These are phyloP conservation scores for Rhopalosiphum maidis DNA, from an alignment of 1,140 invertebrate genomes.

Conservation along the genomic window DNA sequence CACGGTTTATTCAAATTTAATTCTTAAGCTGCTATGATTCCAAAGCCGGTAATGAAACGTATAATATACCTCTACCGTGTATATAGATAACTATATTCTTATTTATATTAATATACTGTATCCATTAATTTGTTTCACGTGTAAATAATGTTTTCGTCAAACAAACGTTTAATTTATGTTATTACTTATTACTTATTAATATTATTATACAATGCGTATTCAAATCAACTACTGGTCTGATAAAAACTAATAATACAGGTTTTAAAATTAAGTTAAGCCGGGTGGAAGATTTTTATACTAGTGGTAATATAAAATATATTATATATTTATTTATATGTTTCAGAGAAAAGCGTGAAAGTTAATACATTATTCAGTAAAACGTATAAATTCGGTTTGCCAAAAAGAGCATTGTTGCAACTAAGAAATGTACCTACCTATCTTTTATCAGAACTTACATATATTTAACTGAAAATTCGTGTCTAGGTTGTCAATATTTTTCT, in stretches of 20 bases:
- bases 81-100: too few species aligned
- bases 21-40: not conserved
- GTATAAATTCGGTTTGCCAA: not conserved
- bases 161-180: not conserved
- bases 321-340: not conserved
- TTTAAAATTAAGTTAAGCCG: not conserved
- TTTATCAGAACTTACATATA: not conserved
- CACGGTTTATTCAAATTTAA: not conserved
- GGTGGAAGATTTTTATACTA: not conserved
- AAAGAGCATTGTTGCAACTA: not conserved
- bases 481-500: not conserved
- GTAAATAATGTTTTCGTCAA: not conserved
- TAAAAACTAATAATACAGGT: not conserved
- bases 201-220: not conserved
- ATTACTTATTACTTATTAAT: not conserved
- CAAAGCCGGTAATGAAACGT: not conserved
- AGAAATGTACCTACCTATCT: not conserved
- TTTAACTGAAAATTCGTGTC: not conserved
- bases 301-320: not conserved
- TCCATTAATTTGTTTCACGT: not conserved
- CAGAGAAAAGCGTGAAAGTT: not conserved
- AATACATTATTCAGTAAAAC: not conserved
- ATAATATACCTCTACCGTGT: not conserved
- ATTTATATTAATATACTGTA: not conserved
- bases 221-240: not conserved